Evolutionary conservation across 2,113 vertebrate genomes (phyloP).

Genomic region (Thamnaconus septentrionalis): DNA sequence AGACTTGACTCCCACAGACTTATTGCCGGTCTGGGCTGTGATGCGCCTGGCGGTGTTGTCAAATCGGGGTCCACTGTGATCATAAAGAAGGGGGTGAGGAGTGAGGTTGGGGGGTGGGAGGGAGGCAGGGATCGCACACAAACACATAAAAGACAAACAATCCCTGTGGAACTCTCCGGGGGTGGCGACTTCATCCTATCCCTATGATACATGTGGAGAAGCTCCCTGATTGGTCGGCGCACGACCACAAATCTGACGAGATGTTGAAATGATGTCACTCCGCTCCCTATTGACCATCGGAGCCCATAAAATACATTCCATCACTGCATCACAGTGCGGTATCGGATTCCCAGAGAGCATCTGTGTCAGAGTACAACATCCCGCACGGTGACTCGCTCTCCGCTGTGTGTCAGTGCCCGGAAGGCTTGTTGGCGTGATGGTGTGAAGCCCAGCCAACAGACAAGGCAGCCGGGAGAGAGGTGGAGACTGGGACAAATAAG

Average conservation of each 20-base stretch:
- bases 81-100: too few relatives aligned
- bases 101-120: too few relatives aligned
- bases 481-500: conserved; percentile 3
- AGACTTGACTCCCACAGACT: conserved; percentile 24
- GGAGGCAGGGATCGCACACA: too few relatives aligned
- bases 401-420: conserved; percentile 34
- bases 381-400: conserved; percentile 47
- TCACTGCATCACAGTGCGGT: conserved; percentile 2
- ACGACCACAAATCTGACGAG: too few relatives aligned
- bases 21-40: conserved; percentile 24
- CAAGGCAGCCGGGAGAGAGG: conserved; percentile 5
- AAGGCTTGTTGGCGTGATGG: conserved; percentile 48
- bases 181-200: too few relatives aligned
- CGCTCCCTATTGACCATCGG: conserved; percentile 25
- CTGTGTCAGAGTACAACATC: conserved; percentile 29
- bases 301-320: conserved; percentile 3
- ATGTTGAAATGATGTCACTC: too few relatives aligned
- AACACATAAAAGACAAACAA: too few relatives aligned
- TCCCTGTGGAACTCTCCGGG: too few relatives aligned
- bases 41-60: conserved; percentile 8
- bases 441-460: conserved; percentile 38
- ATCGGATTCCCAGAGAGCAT: conserved; percentile 23
- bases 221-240: too few relatives aligned
- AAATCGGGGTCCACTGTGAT: conserved; percentile 12
- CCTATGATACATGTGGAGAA: too few relatives aligned